Evolutionary conservation across 2,113 vertebrate genomes (phyloP).

Genomic region (Ia io): DNA sequence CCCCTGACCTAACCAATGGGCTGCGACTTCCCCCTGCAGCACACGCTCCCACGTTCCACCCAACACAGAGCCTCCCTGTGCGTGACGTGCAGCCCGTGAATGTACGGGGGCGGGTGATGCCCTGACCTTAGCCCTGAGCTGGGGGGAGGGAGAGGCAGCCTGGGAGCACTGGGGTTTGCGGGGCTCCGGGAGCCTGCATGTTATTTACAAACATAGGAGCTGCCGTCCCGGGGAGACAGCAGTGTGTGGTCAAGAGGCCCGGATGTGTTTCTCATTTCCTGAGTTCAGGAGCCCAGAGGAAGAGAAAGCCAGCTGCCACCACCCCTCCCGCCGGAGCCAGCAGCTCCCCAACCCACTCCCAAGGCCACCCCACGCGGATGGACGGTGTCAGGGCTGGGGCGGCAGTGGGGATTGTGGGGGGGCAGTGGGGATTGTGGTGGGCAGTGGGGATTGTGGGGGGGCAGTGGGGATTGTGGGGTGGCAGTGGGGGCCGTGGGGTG

Average conservation of each 20-base stretch:
- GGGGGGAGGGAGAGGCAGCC: neutral
- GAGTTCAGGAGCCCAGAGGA: neutral
- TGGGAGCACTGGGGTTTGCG: neutral
- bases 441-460: too few relatives aligned
- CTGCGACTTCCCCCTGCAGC: neutral
- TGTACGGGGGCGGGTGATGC: neutral
- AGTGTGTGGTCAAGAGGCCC: neutral
- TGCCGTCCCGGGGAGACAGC: neutral
- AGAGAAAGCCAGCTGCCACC: neutral
- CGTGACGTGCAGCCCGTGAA: too few relatives aligned
- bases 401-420: neutral
- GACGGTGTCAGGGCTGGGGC: neutral
- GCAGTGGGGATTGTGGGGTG: too few relatives aligned
- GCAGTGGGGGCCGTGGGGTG: too few relatives aligned
- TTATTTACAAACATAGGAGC: conserved; percentile 20
- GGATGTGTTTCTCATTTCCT: conserved; percentile 37
- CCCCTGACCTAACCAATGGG: neutral
- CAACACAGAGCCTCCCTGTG: neutral
- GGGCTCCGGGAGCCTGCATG: neutral
- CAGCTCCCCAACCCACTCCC: neutral
- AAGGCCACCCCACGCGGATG: neutral
- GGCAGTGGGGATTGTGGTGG: neutral
- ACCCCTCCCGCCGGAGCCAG: neutral
- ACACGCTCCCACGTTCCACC: fast-evolving
- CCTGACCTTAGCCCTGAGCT: neutral